phyloP scores from a whole-genome alignment of 2,113 vertebrate genomes.

The Bagarius yarrelli region DNA sequence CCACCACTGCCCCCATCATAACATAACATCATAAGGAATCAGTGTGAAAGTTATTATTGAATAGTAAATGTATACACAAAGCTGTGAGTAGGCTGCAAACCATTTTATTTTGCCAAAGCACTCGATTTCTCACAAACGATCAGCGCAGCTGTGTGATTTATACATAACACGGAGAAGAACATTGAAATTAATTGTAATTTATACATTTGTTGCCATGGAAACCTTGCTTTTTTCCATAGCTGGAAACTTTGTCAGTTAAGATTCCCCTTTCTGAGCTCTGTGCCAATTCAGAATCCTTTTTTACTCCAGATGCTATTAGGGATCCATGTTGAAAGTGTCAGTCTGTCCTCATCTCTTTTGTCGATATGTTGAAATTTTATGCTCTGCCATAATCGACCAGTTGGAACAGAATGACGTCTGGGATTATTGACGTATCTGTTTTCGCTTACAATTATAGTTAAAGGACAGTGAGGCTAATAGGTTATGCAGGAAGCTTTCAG shows the following conservation, averaged over 20 bases:
- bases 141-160: constrained; percentile 20
- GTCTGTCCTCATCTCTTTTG: not conserved
- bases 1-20: too few relatives aligned
- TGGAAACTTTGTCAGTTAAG: constrained; percentile 19
- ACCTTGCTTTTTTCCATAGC: constrained; percentile 8
- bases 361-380: not conserved
- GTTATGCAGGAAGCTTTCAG: too few relatives aligned
- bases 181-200: constrained; percentile 15
- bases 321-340: not conserved
- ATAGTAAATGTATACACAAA: not conserved
- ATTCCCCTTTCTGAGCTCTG: not conserved
- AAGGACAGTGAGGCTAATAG: not conserved
- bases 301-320: not conserved
- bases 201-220: constrained; percentile 39
- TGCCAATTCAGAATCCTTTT: constrained; percentile 2
- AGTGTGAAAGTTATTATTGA: not conserved
- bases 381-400: not conserved
- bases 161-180: not conserved
- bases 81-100: not conserved
- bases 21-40: not conserved
- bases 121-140: not conserved
- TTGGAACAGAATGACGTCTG: not conserved
- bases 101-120: not conserved
- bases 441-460: not conserved
- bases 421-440: not conserved